Conservation (phyloP, 2,113 vertebrate genomes). For the Bos javanicus region DNA sequence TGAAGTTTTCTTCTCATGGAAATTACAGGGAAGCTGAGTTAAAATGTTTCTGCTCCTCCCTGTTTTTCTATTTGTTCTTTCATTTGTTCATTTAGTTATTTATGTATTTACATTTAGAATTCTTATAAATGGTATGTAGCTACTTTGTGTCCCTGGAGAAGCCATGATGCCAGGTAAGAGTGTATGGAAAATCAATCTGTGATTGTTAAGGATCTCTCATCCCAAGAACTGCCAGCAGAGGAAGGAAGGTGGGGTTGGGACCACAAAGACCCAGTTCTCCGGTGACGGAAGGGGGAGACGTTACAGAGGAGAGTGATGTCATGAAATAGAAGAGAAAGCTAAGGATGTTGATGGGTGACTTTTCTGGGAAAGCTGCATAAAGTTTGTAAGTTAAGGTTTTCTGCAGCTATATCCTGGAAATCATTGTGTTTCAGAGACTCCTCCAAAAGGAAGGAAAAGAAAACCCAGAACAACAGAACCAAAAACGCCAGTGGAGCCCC, state of each 20-base stretch:
- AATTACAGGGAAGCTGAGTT: neutral
- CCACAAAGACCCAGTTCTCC: too few relatives aligned
- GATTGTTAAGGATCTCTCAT: neutral
- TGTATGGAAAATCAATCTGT: neutral
- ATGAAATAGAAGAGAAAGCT: neutral
- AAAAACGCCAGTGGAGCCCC: conserved; percentile 77
- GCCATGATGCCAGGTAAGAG: neutral
- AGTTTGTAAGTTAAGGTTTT: neutral
- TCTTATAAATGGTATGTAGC: neutral
- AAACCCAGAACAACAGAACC: conserved; percentile 83
- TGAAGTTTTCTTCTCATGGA: neutral
- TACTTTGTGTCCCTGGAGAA: neutral
- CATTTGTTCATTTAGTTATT: neutral
- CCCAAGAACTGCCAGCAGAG: neutral
- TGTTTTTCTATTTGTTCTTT: neutral
- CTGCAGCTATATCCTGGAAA: neutral
- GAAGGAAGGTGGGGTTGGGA: neutral
- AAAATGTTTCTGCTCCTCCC: neutral
- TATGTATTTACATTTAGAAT: neutral
- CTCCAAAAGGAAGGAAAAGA: conserved; percentile 87
- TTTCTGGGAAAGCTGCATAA: neutral
- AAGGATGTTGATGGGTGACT: neutral
- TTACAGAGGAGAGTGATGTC: neutral
- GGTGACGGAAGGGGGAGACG: neutral
- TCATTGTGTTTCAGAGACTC: conserved; percentile 80